phyloP scores from a whole-genome alignment of 2,888 invertebrate species.

The Eupsilia transversa region DNA sequence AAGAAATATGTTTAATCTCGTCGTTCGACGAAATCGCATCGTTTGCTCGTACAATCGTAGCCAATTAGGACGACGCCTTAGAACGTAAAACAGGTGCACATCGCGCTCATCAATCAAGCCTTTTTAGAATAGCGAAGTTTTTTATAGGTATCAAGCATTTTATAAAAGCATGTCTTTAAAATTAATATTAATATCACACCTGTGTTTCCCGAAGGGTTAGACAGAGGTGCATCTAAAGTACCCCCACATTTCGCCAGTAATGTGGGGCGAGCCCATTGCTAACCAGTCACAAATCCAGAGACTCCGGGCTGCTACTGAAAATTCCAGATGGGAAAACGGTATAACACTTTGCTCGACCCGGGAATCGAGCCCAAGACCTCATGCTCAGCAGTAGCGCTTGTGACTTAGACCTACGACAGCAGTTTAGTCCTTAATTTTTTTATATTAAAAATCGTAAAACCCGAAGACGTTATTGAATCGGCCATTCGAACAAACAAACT shows the following conservation, averaged over 20 bases:
- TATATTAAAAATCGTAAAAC: neutral
- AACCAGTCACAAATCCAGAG: neutral
- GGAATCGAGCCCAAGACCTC: neutral
- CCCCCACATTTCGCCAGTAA: neutral
- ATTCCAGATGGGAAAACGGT: neutral
- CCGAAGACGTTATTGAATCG: neutral
- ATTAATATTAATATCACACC: neutral
- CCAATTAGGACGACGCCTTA: neutral
- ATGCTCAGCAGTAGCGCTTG: neutral
- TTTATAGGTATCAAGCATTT: neutral
- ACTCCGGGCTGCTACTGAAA: neutral
- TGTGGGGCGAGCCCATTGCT: neutral
- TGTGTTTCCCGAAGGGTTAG: neutral
- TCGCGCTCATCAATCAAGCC: conserved; percentile 8
- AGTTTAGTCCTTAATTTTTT: neutral
- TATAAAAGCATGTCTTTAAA: neutral
- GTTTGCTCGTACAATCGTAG: too few relatives aligned
- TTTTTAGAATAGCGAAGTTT: neutral
- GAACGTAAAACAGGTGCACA: neutral
- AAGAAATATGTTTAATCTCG: too few relatives aligned
- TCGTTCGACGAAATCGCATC: too few relatives aligned
- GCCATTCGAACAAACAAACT: conserved; percentile 5
- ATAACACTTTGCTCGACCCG: neutral
- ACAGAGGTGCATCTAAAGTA: neutral
- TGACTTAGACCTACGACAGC: neutral